Evolutionary conservation across 2,888 invertebrate genomes (phyloP).

Genomic region (Megamerina dolium): DNA sequence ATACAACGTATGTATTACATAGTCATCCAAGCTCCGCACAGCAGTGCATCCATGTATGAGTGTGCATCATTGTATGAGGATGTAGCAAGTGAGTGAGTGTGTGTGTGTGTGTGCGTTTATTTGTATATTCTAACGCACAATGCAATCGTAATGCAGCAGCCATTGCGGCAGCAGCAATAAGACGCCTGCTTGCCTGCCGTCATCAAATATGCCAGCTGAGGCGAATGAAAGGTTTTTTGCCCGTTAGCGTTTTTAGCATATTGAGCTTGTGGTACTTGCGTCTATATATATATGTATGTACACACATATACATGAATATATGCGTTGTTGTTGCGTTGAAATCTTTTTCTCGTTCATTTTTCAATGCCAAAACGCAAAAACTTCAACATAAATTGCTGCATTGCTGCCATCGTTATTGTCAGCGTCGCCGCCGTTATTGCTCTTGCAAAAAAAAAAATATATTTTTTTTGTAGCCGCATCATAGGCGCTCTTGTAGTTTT

Average conservation of each 20-base stretch:
- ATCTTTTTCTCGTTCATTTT: slow-evolving; percentile 8
- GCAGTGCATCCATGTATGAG: too few species aligned
- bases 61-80: background rate
- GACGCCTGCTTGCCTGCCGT: background rate
- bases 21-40: too few species aligned
- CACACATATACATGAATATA: slow-evolving; percentile 8
- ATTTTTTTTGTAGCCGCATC: slow-evolving; percentile 1
- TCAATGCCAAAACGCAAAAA: slow-evolving; percentile 14
- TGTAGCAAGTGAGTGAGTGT: background rate
- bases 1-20: slow-evolving; percentile 1
- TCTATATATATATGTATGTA: too few species aligned
- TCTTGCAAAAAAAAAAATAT: slow-evolving; percentile 3
- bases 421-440: background rate
- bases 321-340: slow-evolving; percentile 10
- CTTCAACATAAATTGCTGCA: background rate
- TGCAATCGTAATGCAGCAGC: too few species aligned
- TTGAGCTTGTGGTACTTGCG: too few species aligned
- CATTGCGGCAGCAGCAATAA: too few species aligned
- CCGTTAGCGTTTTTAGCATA: background rate
- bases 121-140: slow-evolving; percentile 5
- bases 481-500: slow-evolving; percentile 7
- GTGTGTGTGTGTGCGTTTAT: background rate
- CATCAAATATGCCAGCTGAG: background rate
- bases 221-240: background rate
- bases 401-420: slow-evolving; percentile 1